These are phyloP conservation scores for Ethmia dodecea DNA, from an alignment of 2,888 invertebrate genomes.

Conservation along the genomic window DNA sequence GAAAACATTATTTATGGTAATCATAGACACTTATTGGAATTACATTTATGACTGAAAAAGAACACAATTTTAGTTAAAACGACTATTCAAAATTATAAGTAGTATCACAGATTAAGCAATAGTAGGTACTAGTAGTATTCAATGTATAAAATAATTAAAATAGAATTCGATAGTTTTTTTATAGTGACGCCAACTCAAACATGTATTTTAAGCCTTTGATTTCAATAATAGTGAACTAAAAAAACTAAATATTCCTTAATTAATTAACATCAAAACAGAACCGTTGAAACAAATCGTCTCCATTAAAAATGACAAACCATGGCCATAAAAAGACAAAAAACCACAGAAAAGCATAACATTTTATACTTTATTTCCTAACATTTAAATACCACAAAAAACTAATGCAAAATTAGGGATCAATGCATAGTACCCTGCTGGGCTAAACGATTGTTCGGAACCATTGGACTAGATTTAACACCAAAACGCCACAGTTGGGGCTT, in stretches of 20 bases:
- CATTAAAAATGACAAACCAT: conserved; percentile 29
- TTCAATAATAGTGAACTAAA: no score
- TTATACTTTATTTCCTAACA: neutral
- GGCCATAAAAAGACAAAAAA: conserved; percentile 10
- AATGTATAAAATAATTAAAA: no score
- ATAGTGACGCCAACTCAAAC: no score
- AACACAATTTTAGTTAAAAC: no score
- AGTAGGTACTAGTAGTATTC: no score
- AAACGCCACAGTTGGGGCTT: conserved; percentile 20
- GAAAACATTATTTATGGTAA: no score
- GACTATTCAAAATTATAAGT: no score
- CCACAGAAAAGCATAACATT: neutral
- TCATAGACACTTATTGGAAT: no score
- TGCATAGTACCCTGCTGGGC: conserved; percentile 27
- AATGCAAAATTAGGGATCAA: neutral
- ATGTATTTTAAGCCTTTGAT: no score
- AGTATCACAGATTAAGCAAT: no score
- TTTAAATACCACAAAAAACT: neutral
- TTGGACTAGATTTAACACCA: conserved; percentile 34
- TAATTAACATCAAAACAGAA: neutral
- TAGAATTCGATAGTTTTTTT: no score
- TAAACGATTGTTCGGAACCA: conserved; percentile 12
- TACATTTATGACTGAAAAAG: no score
- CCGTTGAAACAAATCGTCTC: conserved; percentile 26
- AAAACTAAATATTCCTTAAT: neutral